Evolutionary conservation across 2,888 invertebrate genomes (phyloP), one percentile per base, ranked within the genome.

Genomic region (Pecten maximus): DNA sequence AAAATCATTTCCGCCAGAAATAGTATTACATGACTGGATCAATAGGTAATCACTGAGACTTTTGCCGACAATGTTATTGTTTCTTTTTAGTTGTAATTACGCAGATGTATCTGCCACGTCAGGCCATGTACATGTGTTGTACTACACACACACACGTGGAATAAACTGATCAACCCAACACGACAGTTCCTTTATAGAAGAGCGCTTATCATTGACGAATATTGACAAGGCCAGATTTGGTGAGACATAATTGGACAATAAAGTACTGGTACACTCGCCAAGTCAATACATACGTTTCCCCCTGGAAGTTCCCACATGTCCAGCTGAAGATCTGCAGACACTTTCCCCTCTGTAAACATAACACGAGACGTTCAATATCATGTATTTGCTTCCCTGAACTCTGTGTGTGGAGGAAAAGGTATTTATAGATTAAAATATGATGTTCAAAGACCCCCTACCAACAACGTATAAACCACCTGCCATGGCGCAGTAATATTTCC

Each of bases 231-330:
- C 48, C 48, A 48, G 48, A 48, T 48, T 48, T 48, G 19, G 48
- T 48, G 15, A 48, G 10, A 48, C 48, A 19, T 48, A 48, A 60
- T 60, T 60, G 60, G 23, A 23, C 60, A 23, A 60, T 60, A 35
- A 74, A 74, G 23, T 23, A 54, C 50, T 50, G 50, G 23, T 23
- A 74, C 35, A 74, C 16, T 74, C 35, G 54, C 19, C 28, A 35
- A 16, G 74, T 74, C 74, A 28, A 35, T 74, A 74, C 74, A 35
- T 74, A 74, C 74, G 10, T 15, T 74, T 0, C 74, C 35, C 28
- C 74, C 74, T 74, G 74, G 74, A 74, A 74, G 28, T 74, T 74
- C 74, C 74, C 74, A 74, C 28, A 74, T 74, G 74, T 74, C 74
- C 35, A 74, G 4, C 12, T 35, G 35, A 74, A 74, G 35, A 28